A percentile compares a stretch with the other conserved stretches of the same genome.
These are phyloP conservation scores for Clarias gariepinus DNA, from an alignment of 2,113 vertebrate genomes.

Conservation along the genomic window DNA sequence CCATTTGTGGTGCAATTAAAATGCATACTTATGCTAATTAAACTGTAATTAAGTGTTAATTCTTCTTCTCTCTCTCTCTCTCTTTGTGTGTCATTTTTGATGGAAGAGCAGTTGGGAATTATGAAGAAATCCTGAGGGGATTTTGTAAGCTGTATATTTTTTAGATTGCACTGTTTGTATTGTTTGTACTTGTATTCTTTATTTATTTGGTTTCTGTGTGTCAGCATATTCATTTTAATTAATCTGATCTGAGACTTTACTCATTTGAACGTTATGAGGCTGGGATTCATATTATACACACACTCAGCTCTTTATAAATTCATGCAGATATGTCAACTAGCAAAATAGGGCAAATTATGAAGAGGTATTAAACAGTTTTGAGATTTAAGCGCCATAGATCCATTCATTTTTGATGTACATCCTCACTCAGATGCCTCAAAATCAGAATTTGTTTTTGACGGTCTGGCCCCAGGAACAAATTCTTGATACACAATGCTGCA, in stretches of 20 bases:
- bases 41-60: conserved; percentile 99
- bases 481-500: too few species aligned
- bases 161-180: background rate
- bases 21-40: conserved; percentile 99
- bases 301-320: background rate
- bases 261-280: background rate
- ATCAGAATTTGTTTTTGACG: too few species aligned
- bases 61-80: conserved; percentile 95
- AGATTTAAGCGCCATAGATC: too few species aligned
- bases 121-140: conserved; percentile 68
- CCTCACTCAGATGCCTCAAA: too few species aligned
- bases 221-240: conserved; percentile 17
- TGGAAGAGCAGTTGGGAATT: conserved; percentile 89
- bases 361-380: too few species aligned
- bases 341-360: too few species aligned
- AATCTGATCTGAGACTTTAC: background rate
- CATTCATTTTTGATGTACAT: too few species aligned
- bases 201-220: background rate
- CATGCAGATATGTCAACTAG: too few species aligned
- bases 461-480: too few species aligned
- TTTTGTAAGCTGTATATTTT: conserved; percentile 58
- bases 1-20: conserved; percentile 99
- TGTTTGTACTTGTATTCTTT: conserved; percentile 6
- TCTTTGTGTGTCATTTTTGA: conserved; percentile 96
- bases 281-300: background rate